Conservation (phyloP, 2,113 vertebrate species). For the Myodes glareolus region DNA sequence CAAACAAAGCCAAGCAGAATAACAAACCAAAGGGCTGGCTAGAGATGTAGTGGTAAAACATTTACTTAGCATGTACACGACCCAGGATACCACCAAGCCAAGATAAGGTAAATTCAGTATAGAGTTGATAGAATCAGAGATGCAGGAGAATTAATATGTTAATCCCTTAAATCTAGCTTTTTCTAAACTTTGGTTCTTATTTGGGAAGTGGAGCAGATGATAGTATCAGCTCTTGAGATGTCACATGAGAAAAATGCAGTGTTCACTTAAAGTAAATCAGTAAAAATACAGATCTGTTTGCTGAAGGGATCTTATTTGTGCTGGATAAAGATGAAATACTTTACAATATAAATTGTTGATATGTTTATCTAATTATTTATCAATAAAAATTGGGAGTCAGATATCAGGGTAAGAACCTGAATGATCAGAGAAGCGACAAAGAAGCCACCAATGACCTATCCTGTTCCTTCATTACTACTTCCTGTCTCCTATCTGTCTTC, state of each 20-base stretch:
- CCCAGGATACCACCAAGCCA: background rate
- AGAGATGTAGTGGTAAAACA: background rate
- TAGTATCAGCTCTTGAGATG: slow-evolving; percentile 33
- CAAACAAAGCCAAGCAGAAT: background rate
- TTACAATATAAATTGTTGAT: background rate
- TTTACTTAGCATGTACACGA: background rate
- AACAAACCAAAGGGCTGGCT: background rate
- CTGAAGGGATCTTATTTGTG: background rate
- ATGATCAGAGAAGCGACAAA: background rate
- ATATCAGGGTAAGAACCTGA: background rate
- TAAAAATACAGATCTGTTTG: slow-evolving; percentile 27
- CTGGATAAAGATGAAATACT: background rate
- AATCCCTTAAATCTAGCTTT: background rate
- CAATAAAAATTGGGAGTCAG: background rate
- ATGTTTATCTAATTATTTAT: background rate
- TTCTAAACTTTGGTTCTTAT: background rate
- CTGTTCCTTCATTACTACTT: background rate
- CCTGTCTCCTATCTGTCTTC: background rate
- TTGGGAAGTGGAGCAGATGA: background rate
- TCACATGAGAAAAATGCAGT: slow-evolving; percentile 2
- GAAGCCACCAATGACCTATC: background rate
- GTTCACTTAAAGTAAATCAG: background rate
- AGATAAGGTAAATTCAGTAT: background rate
- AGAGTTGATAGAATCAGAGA: background rate
- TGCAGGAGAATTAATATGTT: background rate